Evolutionary conservation across 2,797 vertebrate genomes (phyloP).

Genomic region (Syncerus caffer): DNA sequence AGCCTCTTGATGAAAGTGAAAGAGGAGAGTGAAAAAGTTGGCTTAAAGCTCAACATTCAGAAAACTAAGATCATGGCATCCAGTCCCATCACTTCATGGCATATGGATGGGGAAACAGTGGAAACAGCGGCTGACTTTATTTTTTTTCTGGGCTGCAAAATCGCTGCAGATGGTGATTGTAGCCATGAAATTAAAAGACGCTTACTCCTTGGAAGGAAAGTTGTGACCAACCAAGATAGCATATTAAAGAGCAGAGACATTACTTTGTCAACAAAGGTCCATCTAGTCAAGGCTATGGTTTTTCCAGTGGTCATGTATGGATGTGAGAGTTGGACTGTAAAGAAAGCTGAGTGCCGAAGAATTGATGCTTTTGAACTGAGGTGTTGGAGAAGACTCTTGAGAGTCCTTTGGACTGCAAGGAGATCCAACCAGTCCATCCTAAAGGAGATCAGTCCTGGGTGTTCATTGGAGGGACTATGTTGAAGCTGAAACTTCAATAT

Average conservation of each 20-base stretch:
- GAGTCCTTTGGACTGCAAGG: neutral
- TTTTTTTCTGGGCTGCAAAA: neutral
- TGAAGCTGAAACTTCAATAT: neutral
- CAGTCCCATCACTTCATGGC: neutral
- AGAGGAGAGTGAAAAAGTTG: neutral
- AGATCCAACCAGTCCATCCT: neutral
- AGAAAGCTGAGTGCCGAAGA: neutral
- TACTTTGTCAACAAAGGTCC: neutral
- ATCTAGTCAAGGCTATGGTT: neutral
- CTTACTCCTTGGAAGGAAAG: neutral
- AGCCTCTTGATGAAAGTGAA: neutral
- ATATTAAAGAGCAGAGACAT: neutral
- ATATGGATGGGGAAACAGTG: neutral
- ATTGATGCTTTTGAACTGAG: neutral
- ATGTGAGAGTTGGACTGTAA: neutral
- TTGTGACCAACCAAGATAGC: neutral
- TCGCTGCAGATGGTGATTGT: neutral
- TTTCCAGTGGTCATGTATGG: neutral
- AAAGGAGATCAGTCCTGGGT: neutral
- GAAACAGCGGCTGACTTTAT: neutral
- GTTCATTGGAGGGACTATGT: neutral
- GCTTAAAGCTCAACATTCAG: neutral
- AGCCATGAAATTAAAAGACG: neutral
- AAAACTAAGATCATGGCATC: neutral
- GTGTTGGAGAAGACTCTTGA: neutral